Conservation (phyloP, 1,140 invertebrate genomes). For the Habropoda laboriosa region DNA sequence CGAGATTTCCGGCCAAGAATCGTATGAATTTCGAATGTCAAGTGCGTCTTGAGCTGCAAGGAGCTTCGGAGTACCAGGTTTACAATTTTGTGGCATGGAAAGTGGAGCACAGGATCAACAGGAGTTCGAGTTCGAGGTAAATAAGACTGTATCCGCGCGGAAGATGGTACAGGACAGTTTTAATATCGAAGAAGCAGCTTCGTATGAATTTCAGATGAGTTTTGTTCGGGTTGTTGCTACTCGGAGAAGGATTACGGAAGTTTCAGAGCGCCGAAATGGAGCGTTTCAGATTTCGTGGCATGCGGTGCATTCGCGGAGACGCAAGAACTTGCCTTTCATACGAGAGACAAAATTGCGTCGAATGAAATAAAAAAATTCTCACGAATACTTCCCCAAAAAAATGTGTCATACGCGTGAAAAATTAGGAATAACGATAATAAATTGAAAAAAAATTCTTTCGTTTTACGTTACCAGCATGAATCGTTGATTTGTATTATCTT, state of each 20-base stretch:
- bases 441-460: too few species aligned
- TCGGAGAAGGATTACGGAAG: slow-evolving; percentile 10
- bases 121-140: slow-evolving; percentile 9
- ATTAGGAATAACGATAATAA: too few species aligned
- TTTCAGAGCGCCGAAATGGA: neutral
- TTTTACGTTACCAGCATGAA: too few species aligned
- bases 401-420: too few species aligned
- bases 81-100: too few species aligned
- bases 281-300: neutral
- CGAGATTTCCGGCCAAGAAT: too few species aligned
- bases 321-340: too few species aligned
- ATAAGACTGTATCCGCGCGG: neutral
- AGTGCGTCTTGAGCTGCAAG: neutral
- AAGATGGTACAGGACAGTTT: slow-evolving; percentile 3
- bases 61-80: neutral
- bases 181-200: slow-evolving; percentile 9
- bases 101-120: neutral
- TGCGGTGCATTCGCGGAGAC: neutral
- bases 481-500: too few species aligned
- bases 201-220: slow-evolving; percentile 7
- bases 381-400: too few species aligned
- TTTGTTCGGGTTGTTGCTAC: neutral
- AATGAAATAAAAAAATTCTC: too few species aligned
- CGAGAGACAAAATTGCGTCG: too few species aligned
- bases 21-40: too few species aligned